phyloP scores from a whole-genome alignment of 1,140 invertebrate genomes.

The Plectrocnemia conspersa region DNA sequence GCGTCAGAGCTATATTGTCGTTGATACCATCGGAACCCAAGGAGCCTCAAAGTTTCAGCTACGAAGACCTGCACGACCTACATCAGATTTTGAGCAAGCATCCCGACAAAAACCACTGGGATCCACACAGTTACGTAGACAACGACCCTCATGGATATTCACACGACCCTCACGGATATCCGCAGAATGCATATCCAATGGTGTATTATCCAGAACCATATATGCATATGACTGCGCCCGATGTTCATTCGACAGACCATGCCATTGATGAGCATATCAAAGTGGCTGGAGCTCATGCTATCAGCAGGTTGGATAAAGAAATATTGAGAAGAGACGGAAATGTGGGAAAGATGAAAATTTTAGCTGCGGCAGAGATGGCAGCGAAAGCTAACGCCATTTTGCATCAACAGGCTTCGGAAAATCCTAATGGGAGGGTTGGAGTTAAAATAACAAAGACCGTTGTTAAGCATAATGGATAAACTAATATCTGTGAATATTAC shows the following conservation, averaged over 20 bases:
- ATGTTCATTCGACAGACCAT: background rate
- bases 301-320: background rate
- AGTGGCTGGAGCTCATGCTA: conserved; percentile 1
- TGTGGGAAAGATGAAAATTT: background rate
- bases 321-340: background rate
- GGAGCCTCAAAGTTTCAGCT: background rate
- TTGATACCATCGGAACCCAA: conserved; percentile 14
- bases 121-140: background rate
- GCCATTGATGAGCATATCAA: background rate
- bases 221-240: background rate
- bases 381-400: conserved; percentile 22
- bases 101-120: background rate
- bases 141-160: background rate
- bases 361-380: conserved; percentile 27
- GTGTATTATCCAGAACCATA: background rate
- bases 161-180: background rate
- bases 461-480: conserved; percentile 16
- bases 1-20: conserved; percentile 16
- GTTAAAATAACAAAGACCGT: conserved; percentile 30
- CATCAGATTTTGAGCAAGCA: background rate
- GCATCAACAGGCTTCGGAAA: conserved; percentile 7
- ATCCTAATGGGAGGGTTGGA: conserved; percentile 25
- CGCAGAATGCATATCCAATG: background rate
- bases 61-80: background rate
- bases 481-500: too few relatives aligned